Evolutionary conservation across 2,888 invertebrate species (phyloP).

Genomic region (Amblyteles armatorius): DNA sequence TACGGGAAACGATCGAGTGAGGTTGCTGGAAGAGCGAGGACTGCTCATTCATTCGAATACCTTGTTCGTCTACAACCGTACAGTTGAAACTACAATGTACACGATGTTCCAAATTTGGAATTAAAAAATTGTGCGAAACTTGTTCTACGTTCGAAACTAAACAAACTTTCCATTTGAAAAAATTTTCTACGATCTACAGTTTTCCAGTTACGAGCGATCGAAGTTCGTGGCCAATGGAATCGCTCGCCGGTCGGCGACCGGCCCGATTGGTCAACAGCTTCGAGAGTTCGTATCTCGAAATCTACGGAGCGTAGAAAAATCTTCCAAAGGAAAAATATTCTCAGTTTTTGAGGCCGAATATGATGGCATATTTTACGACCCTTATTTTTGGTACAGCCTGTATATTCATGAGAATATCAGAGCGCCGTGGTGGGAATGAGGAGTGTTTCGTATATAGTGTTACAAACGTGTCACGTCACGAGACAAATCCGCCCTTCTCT

Average conservation of each 20-base stretch:
- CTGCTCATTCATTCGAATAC: constrained; percentile 33
- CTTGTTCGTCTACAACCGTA: background rate
- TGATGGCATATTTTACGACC: background rate
- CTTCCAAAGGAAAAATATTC: background rate
- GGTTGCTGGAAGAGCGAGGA: constrained; percentile 11
- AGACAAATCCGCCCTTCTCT: constrained; percentile 69
- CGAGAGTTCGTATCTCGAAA: background rate
- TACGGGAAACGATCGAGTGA: constrained; percentile 39
- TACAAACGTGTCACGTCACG: constrained; percentile 66
- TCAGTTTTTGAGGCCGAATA: background rate
- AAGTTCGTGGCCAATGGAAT: background rate
- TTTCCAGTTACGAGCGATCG: background rate
- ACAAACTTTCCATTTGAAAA: background rate
- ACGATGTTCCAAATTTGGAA: background rate
- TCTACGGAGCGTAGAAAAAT: background rate
- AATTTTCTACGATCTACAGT: background rate
- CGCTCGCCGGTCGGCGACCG: background rate
- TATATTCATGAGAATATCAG: background rate
- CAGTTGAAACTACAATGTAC: background rate
- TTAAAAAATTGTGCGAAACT: background rate
- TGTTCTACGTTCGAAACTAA: background rate
- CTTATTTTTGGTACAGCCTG: background rate
- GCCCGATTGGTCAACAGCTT: background rate
- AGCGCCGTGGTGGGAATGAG: background rate
- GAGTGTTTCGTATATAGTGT: constrained; percentile 19